phyloP scores from a whole-genome alignment of 2,113 vertebrate genomes.

The Pleuronectes platessa region DNA sequence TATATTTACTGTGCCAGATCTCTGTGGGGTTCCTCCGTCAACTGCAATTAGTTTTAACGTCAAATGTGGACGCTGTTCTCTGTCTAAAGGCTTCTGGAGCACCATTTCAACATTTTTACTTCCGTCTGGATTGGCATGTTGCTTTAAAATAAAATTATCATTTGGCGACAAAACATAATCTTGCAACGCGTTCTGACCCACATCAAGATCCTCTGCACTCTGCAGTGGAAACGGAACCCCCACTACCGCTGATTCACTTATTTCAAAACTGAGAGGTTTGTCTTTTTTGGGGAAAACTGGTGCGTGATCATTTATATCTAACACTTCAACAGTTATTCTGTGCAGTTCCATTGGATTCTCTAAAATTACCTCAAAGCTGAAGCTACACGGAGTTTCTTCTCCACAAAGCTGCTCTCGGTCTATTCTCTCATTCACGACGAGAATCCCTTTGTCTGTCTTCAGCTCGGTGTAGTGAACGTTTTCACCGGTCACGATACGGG shows the following conservation, averaged over 20 bases:
- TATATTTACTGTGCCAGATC: constrained; percentile 69
- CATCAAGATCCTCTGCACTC: constrained; percentile 64
- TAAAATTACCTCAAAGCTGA: constrained; percentile 73
- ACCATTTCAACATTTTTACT: constrained; percentile 62
- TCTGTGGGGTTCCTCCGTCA: constrained; percentile 69
- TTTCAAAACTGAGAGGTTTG: constrained; percentile 42
- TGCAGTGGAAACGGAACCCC: constrained; percentile 53
- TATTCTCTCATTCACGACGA: constrained; percentile 73
- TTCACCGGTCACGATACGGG: constrained; percentile 77
- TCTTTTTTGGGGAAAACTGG: constrained; percentile 52
- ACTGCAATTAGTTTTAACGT: constrained; percentile 62
- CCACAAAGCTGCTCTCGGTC: constrained; percentile 75
- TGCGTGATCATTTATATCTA: constrained; percentile 73
- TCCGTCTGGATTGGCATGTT: constrained; percentile 42
- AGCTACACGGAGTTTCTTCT: constrained; percentile 64
- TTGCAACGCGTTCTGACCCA: constrained; percentile 5
- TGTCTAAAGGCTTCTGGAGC: constrained; percentile 69
- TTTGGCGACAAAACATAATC: constrained; percentile 55
- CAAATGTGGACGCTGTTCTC: constrained; percentile 65
- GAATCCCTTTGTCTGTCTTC: constrained; percentile 72
- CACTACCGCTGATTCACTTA: constrained; percentile 47
- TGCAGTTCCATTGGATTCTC: constrained; percentile 77
- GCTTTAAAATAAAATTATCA: constrained; percentile 63
- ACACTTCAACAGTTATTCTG: constrained; percentile 63
- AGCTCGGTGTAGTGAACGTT: constrained; percentile 75